Evolutionary conservation across 2,888 invertebrate species (phyloP).

Genomic region (Catocala fraxini): DNA sequence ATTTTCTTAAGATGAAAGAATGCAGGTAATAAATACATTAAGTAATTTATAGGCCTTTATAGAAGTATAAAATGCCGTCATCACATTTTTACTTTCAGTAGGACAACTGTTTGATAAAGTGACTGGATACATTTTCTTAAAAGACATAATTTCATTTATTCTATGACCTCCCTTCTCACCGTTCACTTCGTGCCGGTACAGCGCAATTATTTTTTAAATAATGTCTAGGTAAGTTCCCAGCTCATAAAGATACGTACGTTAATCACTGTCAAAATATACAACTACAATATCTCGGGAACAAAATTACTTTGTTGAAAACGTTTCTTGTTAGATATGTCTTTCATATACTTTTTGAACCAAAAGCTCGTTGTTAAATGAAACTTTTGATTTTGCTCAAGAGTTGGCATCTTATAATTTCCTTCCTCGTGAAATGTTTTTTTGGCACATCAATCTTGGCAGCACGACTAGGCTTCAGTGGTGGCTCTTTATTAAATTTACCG

Average conservation of each 20-base stretch:
- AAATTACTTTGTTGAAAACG: constrained; percentile 46
- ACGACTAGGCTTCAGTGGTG: constrained; percentile 61
- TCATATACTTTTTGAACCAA: constrained; percentile 46
- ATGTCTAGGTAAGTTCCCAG: constrained; percentile 31
- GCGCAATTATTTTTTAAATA: constrained; percentile 30
- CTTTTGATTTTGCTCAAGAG: constrained; percentile 66
- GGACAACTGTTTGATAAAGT: not conserved
- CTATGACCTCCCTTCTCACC: constrained; percentile 21
- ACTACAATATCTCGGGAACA: constrained; percentile 37
- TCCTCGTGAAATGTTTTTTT: constrained; percentile 64
- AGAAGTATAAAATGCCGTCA: too few species aligned
- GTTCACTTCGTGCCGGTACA: constrained; percentile 22
- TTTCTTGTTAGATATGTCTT: constrained; percentile 37
- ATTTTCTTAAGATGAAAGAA: too few species aligned
- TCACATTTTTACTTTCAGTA: too few species aligned
- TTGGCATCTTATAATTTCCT: constrained; percentile 70
- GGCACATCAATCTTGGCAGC: constrained; percentile 78
- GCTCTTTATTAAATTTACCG: constrained; percentile 81
- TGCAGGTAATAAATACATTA: too few species aligned
- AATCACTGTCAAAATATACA: constrained; percentile 48
- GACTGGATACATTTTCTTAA: constrained; percentile 32
- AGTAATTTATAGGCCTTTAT: too few species aligned
- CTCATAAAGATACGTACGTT: constrained; percentile 47
- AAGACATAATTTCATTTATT: constrained; percentile 35
- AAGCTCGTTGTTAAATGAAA: constrained; percentile 56